phyloP scores from a whole-genome alignment of 2,113 vertebrate species.

The Cervus canadensis region DNA sequence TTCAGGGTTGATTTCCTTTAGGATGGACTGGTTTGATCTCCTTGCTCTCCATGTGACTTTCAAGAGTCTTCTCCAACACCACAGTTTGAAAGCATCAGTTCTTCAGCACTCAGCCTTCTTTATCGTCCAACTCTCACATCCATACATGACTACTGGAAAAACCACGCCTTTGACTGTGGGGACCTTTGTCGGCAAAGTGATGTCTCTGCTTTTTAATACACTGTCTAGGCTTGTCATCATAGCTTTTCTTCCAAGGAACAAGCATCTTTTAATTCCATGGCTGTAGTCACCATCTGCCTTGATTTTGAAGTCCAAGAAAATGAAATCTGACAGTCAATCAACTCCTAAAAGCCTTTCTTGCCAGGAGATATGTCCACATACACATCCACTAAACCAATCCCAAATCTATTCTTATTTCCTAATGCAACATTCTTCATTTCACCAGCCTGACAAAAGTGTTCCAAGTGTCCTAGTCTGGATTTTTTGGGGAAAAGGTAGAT shows the following conservation, averaged over 20 bases:
- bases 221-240: neutral
- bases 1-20: neutral
- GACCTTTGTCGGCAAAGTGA: neutral
- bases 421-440: neutral
- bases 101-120: neutral
- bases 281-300: neutral
- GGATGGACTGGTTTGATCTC: neutral
- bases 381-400: neutral
- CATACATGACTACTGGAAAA: neutral
- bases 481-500: neutral
- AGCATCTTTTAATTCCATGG: neutral
- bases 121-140: neutral
- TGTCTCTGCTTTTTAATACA: neutral
- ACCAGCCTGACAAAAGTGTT: neutral
- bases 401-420: neutral
- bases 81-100: neutral
- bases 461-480: neutral
- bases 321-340: neutral
- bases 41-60: neutral
- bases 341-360: neutral
- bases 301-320: neutral
- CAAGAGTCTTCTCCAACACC: neutral
- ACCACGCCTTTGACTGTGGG: neutral
- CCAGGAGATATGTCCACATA: accelerated
- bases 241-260: neutral